phyloP scores from a whole-genome alignment of 1,140 invertebrate species.

The Lasaia peninsularis region DNA sequence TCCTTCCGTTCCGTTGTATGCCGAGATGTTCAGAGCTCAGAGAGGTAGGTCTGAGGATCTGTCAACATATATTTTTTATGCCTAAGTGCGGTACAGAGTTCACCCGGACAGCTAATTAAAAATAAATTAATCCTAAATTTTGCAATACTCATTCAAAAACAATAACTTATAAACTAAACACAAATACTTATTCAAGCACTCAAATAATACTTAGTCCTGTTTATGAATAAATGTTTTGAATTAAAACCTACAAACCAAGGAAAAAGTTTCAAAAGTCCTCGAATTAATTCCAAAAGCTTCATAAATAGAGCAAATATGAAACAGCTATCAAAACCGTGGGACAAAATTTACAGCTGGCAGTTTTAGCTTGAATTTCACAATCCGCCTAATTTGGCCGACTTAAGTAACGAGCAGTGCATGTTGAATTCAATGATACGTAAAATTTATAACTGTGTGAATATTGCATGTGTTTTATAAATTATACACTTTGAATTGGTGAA shows the following conservation, averaged over 20 bases:
- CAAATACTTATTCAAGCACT: no score
- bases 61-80: no score
- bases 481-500: neutral
- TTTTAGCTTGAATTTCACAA: slow-evolving; percentile 23
- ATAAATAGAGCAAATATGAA: slow-evolving; percentile 9
- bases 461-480: slow-evolving; percentile 4
- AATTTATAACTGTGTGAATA: slow-evolving; percentile 20
- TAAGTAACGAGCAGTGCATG: slow-evolving; percentile 24
- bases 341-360: slow-evolving; percentile 21
- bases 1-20: no score
- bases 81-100: no score
- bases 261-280: neutral
- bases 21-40: no score
- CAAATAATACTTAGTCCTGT: no score
- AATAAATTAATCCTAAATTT: no score
- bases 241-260: neutral
- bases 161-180: no score
- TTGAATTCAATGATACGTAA: slow-evolving; percentile 28
- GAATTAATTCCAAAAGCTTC: neutral
- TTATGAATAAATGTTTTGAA: neutral
- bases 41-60: no score
- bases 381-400: slow-evolving; percentile 25
- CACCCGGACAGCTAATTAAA: no score
- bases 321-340: neutral
- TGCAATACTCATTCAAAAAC: no score